phyloP scores from a whole-genome alignment of 2,888 invertebrate species.

The Drosophila austrosaltans region DNA sequence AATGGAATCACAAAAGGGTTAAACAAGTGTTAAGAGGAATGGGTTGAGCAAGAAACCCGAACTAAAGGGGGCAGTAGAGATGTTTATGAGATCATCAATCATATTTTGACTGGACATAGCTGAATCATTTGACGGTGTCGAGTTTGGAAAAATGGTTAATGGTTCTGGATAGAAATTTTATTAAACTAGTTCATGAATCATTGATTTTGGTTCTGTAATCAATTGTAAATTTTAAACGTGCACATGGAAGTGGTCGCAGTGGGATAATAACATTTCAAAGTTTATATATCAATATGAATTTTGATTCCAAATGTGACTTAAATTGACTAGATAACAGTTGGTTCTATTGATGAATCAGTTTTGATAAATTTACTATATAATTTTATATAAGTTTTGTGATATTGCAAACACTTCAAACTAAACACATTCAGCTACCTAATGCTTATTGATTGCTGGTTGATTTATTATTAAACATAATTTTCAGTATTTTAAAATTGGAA shows the following conservation, averaged over 20 bases:
- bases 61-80: constrained; percentile 65
- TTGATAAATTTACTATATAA: no score
- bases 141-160: constrained; percentile 25
- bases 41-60: constrained; percentile 6
- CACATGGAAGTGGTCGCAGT: not conserved
- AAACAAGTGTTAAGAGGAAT: constrained; percentile 71
- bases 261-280: no score
- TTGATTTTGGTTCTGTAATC: not conserved
- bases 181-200: not conserved
- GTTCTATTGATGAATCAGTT: no score
- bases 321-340: no score
- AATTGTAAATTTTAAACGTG: not conserved
- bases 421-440: no score
- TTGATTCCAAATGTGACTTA: no score
- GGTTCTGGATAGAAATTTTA: not conserved
- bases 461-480: no score
- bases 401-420: no score
- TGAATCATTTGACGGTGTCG: constrained; percentile 48
- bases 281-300: no score
- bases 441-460: no score
- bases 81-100: constrained; percentile 63
- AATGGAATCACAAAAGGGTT: constrained; percentile 63
- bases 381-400: no score
- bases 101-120: constrained; percentile 53
- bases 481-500: no score